Percentiles rank a stretch among this genome's conserved stretches.
These are phyloP conservation scores for Palythoa heliodiscus DNA, from an alignment of 92 coral and sea anemone genomes.

Conservation along the genomic window DNA sequence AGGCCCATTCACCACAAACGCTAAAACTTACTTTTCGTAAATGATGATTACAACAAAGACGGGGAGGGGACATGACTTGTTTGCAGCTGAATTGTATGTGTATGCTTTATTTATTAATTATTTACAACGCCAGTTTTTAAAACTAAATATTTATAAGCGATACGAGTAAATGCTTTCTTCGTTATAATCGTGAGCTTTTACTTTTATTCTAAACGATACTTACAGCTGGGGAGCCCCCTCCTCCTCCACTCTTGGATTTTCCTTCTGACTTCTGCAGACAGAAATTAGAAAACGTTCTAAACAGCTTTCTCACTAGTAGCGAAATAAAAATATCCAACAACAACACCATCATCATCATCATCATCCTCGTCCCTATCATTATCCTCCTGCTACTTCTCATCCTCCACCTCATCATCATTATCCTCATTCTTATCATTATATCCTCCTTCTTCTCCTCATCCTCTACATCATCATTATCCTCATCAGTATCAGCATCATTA, in stretches of 20 bases:
- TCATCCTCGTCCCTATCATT: not conserved
- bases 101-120: too few relatives aligned
- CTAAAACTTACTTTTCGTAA: too few relatives aligned
- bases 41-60: too few relatives aligned
- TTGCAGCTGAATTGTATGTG: too few relatives aligned
- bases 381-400: not conserved
- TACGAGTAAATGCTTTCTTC: not conserved
- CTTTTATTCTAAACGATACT: not conserved
- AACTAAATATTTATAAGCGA: too few relatives aligned
- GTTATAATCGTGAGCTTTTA: not conserved
- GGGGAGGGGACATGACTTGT: too few relatives aligned
- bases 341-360: not conserved
- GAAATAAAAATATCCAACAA: not conserved
- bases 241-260: slow-evolving; percentile 15
- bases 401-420: not conserved
- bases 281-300: not conserved
- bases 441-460: not conserved
- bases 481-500: not conserved
- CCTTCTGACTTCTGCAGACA: not conserved
- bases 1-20: too few relatives aligned
- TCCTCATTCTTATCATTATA: not conserved
- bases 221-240: slow-evolving; percentile 31
- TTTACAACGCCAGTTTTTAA: too few relatives aligned
- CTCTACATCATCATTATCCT: not conserved
- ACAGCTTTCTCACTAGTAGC: not conserved